Evolutionary conservation across 2,888 invertebrate genomes (phyloP).

Genomic region (Rosalia funebris): DNA sequence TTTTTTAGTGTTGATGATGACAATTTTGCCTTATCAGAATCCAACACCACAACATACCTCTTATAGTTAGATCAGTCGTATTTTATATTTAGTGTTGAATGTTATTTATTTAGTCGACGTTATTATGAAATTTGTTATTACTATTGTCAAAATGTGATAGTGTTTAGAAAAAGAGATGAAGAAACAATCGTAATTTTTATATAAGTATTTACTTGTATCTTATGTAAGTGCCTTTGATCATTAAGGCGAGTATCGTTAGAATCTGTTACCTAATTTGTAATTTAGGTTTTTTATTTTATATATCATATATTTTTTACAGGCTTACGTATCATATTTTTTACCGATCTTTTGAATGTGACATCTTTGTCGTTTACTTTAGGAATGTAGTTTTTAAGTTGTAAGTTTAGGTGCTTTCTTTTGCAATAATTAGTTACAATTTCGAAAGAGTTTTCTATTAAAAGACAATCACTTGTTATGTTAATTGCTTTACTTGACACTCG

Average conservation of each 20-base stretch:
- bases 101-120: slow-evolving; percentile 12
- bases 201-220: slow-evolving; percentile 8
- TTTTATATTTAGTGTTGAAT: slow-evolving; percentile 10
- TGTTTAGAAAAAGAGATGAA: slow-evolving; percentile 23
- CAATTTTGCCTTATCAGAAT: too few relatives aligned
- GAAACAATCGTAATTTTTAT: slow-evolving; percentile 11
- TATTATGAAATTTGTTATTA: slow-evolving; percentile 31
- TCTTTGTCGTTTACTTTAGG: background rate
- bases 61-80: slow-evolving; percentile 1
- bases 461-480: background rate
- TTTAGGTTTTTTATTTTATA: slow-evolving; percentile 3
- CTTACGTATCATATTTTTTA: slow-evolving; percentile 6
- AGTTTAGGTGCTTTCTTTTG: slow-evolving; percentile 18
- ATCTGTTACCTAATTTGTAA: slow-evolving; percentile 16
- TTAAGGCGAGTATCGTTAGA: slow-evolving; percentile 2
- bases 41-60: slow-evolving; percentile 9
- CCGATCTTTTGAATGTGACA: background rate
- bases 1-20: background rate
- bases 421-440: too few relatives aligned
- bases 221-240: slow-evolving; percentile 5
- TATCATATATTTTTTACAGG: too few relatives aligned
- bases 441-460: too few relatives aligned
- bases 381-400: slow-evolving; percentile 1
- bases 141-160: slow-evolving; percentile 37
- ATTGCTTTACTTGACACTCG: slow-evolving; percentile 11